A percentile compares a stretch with the other conserved stretches of the same genome.
phyloP scores from a whole-genome alignment of 2,113 vertebrate species.

The Tachysurus vachellii region DNA sequence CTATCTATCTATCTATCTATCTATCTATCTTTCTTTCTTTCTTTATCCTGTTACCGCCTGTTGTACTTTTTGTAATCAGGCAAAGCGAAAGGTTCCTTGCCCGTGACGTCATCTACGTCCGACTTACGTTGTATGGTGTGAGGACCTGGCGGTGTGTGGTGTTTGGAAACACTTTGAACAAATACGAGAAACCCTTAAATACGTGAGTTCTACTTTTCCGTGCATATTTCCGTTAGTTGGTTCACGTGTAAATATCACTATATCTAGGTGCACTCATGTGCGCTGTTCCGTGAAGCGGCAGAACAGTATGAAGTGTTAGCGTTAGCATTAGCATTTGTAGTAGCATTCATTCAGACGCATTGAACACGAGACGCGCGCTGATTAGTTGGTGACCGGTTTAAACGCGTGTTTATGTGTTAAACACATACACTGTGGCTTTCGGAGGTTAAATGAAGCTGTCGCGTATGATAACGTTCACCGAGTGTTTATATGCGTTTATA shows the following conservation, averaged over 20 bases:
- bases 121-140: conserved; percentile 32
- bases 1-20: background rate
- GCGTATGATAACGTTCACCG: background rate
- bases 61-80: conserved; percentile 31
- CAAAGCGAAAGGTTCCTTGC: background rate
- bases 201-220: background rate
- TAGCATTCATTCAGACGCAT: conserved; percentile 32
- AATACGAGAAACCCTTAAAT: background rate
- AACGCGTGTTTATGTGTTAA: background rate
- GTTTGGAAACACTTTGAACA: conserved; percentile 38
- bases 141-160: conserved; percentile 48
- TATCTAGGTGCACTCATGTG: background rate
- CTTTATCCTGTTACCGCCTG: background rate
- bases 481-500: too few relatives aligned
- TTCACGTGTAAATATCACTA: background rate
- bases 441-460: background rate
- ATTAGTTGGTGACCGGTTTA: background rate
- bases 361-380: background rate
- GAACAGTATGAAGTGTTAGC: background rate
- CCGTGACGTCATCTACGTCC: conserved; percentile 46
- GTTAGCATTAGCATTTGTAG: conserved; percentile 14
- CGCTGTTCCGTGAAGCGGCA: background rate
- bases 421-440: too few relatives aligned
- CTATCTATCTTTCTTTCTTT: too few relatives aligned
- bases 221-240: background rate